phyloP scores from a whole-genome alignment of 2,797 vertebrate species.

The Hydrophis major region DNA sequence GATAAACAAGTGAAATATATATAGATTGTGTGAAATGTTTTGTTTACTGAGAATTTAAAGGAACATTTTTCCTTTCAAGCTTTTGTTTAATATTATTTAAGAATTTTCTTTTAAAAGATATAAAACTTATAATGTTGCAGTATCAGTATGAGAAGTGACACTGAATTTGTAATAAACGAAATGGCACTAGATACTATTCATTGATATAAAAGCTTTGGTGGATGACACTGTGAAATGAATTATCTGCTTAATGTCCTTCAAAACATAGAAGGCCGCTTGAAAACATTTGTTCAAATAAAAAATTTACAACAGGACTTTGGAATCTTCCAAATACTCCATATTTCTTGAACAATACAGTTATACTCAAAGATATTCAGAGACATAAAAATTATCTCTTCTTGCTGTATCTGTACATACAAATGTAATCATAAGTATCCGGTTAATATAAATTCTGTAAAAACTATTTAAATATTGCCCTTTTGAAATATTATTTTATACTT shows the following conservation, averaged over 20 bases:
- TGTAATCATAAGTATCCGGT: background rate
- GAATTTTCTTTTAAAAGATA: background rate
- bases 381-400: no score
- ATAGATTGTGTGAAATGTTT: background rate
- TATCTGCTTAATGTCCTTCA: background rate
- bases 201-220: background rate
- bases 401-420: background rate
- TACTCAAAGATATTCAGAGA: background rate
- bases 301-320: background rate
- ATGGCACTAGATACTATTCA: background rate
- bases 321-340: background rate
- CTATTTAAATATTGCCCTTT: conserved; percentile 1
- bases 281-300: conserved; percentile 17
- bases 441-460: background rate
- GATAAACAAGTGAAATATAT: background rate
- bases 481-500: background rate
- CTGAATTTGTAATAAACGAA: background rate
- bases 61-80: background rate
- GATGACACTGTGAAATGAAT: background rate
- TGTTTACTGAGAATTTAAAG: background rate
- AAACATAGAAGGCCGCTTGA: background rate
- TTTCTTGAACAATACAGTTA: conserved; percentile 1
- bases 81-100: background rate
- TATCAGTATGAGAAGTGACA: conserved; percentile 7
- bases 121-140: background rate